Conservation (phyloP, 2,888 invertebrate species). For the Aplocera efformata region DNA sequence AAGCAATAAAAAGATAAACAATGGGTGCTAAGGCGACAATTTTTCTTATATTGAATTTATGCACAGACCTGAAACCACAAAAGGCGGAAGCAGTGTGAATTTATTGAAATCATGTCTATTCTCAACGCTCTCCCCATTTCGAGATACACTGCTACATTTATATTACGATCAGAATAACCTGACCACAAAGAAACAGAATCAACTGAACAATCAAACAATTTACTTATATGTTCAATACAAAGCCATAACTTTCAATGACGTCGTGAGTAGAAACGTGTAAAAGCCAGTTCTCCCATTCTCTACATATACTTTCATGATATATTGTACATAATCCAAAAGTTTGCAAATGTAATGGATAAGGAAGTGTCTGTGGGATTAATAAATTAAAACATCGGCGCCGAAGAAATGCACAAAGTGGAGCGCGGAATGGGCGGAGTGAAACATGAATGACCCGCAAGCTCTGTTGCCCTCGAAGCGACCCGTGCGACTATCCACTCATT, state of each 20-base stretch:
- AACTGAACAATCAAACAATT: conserved; percentile 1
- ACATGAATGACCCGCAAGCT: conserved; percentile 59
- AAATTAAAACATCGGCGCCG: conserved; percentile 29
- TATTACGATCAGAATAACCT: conserved; percentile 7
- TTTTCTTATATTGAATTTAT: conserved; percentile 46
- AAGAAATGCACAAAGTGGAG: conserved; percentile 46
- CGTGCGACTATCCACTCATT: conserved; percentile 42
- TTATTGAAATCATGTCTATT: conserved; percentile 51
- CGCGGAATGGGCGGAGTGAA: conserved; percentile 58
- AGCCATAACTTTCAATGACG: conserved; percentile 4
- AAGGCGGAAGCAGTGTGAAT: conserved; percentile 49
- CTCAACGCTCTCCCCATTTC: conserved; percentile 21
- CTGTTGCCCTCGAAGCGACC: conserved; percentile 54
- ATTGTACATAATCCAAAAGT: conserved; percentile 6
- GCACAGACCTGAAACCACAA: conserved; percentile 46
- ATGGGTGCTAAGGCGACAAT: conserved; percentile 35
- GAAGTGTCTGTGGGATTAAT: conserved; percentile 27
- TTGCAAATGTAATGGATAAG: conserved; percentile 14
- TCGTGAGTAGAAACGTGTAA: not conserved
- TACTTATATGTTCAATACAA: conserved; percentile 1
- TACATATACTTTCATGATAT: not conserved
- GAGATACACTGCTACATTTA: not conserved
- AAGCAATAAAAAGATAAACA: conserved; percentile 25
- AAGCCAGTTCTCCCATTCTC: not conserved
- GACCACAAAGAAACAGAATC: conserved; percentile 2